Evolutionary conservation across 2,797 vertebrate species (phyloP), one percentile per base, ranked within the genome.

Genomic region (Luscinia luscinia): DNA sequence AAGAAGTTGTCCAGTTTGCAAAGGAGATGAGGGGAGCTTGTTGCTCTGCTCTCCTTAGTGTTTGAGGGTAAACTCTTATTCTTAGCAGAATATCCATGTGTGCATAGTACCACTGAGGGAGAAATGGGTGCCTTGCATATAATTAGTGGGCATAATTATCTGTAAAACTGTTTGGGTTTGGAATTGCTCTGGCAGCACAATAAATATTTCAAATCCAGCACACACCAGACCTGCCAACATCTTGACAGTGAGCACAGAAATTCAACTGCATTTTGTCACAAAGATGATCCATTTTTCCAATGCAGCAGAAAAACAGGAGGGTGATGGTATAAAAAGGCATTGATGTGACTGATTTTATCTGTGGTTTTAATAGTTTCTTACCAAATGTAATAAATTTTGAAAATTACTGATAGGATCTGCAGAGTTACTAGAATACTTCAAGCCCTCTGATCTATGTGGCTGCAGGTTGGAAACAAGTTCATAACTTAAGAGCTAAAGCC

Each of bases 401-500:
- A 87, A 88, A 91, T 85, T 94, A 83, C 77, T 87, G 61, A 92
- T 87, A 88, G 34, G 38, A 68, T 87, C 89, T 91, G 45, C 63
- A 45, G 68, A 94, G 62, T 69, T 93, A 68, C 64, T 78, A 94
- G 80, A 74, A 78, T 41, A 30, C 48, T 48, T 93, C 81, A 95
- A 23, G 46, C 68, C 54, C 90, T 97, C 67, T 95, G 89, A 91
- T 94, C 87, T 94, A 15, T 93, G 82, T 51, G 43, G 52, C 87
- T 94, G 75, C 81, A 58, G 68, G 61, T 77, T 96, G 69, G 79
- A 90, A 96, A 69, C 18, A 89, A 95, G 89, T 95, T 93, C 84
- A 90, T 94, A 92, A 91, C 90, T 94, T 89, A 82, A 84, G 43
- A 94, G 74, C 57, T 92, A 63, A 95, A 64, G 49, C 67, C n/a